Percentiles rank a stretch among this genome's conserved stretches.
Conservation (phyloP, 2,888 invertebrate genomes). For the Busseola fusca region DNA sequence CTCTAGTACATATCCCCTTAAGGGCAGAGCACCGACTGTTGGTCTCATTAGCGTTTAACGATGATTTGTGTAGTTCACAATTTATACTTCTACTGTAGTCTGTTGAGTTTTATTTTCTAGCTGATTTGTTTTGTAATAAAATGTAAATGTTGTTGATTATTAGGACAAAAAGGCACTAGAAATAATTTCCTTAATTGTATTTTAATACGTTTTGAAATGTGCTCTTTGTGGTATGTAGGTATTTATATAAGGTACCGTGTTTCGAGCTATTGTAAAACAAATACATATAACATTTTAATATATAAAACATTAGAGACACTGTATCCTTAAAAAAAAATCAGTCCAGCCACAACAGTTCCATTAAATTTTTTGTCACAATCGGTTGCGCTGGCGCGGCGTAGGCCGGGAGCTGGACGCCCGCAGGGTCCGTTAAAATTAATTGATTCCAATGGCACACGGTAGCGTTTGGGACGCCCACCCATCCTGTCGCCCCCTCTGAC, state of each 20-base stretch:
- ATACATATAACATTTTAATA: background rate
- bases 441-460: constrained; percentile 51
- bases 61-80: constrained; percentile 54
- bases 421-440: constrained; percentile 64
- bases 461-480: constrained; percentile 65
- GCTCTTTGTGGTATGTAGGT: background rate
- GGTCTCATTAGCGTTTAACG: constrained; percentile 59
- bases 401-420: constrained; percentile 61
- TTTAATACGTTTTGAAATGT: background rate
- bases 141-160: background rate
- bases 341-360: background rate
- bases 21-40: constrained; percentile 46
- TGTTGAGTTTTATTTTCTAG: constrained; percentile 19
- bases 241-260: background rate
- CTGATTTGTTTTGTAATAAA: constrained; percentile 10
- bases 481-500: constrained; percentile 38
- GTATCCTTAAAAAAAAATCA: background rate
- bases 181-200: background rate
- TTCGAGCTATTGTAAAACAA: background rate
- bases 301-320: background rate
- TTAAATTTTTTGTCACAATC: constrained; percentile 35
- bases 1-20: constrained; percentile 41
- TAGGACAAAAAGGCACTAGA: background rate
- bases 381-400: constrained; percentile 54
- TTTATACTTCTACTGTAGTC: constrained; percentile 41